Conservation (phyloP, 2,888 invertebrate species). For the Apomyelois bistriatella region DNA sequence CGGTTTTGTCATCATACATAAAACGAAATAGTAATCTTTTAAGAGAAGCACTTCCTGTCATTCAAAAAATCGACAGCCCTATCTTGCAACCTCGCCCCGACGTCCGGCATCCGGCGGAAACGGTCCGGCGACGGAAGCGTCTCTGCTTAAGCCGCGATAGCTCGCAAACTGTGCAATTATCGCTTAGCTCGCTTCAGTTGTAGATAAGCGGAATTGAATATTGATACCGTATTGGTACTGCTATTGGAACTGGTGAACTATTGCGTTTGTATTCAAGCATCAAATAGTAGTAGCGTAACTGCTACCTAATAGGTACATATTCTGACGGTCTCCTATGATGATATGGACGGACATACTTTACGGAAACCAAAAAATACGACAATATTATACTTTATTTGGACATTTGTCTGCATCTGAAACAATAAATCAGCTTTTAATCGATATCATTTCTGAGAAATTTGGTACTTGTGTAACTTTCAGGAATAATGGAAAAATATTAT, state of each 20-base stretch:
- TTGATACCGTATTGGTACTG: slow-evolving; percentile 2
- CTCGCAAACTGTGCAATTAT: slow-evolving; percentile 42
- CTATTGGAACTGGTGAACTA: neutral
- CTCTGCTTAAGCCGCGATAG: slow-evolving; percentile 49
- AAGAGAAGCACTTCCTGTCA: neutral
- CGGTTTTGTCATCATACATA: neutral
- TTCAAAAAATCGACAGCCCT: neutral
- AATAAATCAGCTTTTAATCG: too few species aligned
- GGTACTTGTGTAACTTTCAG: too few species aligned
- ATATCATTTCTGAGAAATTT: too few species aligned
- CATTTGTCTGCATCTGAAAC: too few species aligned
- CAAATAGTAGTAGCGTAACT: neutral
- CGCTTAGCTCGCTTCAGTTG: slow-evolving; percentile 17
- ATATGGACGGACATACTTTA: too few species aligned
- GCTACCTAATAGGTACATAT: too few species aligned
- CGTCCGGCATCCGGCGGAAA: slow-evolving; percentile 54
- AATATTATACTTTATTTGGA: too few species aligned
- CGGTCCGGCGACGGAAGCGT: slow-evolving; percentile 50
- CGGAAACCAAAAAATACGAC: too few species aligned
- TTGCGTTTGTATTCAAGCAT: slow-evolving; percentile 1
- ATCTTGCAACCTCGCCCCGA: slow-evolving; percentile 18
- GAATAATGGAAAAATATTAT: too few species aligned
- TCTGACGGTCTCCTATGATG: too few species aligned
- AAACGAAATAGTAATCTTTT: too few species aligned
- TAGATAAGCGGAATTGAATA: slow-evolving; percentile 3